A percentile compares a stretch with the other conserved stretches of the same genome.
These are phyloP conservation scores for Sinocyclocheilus maitianheensis DNA, from an alignment of 2,113 vertebrate genomes.

Conservation along the genomic window DNA sequence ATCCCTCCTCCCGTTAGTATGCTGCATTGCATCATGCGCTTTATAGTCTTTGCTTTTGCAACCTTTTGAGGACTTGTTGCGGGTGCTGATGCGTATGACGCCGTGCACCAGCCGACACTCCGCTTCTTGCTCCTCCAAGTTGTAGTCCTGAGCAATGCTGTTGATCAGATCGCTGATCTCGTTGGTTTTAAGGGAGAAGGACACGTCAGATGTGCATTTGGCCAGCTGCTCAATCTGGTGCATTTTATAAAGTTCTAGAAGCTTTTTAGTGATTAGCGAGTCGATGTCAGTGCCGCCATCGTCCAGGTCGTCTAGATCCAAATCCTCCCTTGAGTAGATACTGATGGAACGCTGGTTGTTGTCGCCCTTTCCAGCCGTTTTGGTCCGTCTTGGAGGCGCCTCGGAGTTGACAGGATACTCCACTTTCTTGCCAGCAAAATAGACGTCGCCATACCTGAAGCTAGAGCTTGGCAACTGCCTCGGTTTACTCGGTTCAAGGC, in stretches of 20 bases:
- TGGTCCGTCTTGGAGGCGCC: constrained; percentile 64
- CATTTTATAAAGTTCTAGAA: constrained; percentile 94
- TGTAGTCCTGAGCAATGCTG: constrained; percentile 96
- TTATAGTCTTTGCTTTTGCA: constrained; percentile 63
- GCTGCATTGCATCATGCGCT: constrained; percentile 67
- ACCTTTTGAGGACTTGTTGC: constrained; percentile 78
- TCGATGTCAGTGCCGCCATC: constrained; percentile 91
- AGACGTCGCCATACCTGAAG: constrained; percentile 91
- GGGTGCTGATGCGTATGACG: constrained; percentile 96
- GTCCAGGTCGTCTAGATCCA: constrained; percentile 85
- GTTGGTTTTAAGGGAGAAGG: constrained; percentile 95
- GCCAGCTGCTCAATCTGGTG: constrained; percentile 98
- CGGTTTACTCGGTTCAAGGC: constrained; percentile 71
- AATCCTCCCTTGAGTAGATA: constrained; percentile 80
- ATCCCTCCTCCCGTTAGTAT: constrained; percentile 66
- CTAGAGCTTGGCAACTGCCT: constrained; percentile 76
- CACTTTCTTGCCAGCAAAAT: constrained; percentile 88
- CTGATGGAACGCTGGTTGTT: constrained; percentile 84
- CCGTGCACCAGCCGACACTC: constrained; percentile 94
- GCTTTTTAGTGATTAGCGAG: constrained; percentile 93
- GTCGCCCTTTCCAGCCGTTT: constrained; percentile 81
- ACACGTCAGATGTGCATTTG: constrained; percentile 94
- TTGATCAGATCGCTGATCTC: constrained; percentile 98
- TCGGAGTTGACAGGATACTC: constrained; percentile 63
- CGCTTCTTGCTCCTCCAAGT: constrained; percentile 94